Evolutionary conservation across 2,113 vertebrate species (phyloP).

Genomic region (Callorhinus ursinus): DNA sequence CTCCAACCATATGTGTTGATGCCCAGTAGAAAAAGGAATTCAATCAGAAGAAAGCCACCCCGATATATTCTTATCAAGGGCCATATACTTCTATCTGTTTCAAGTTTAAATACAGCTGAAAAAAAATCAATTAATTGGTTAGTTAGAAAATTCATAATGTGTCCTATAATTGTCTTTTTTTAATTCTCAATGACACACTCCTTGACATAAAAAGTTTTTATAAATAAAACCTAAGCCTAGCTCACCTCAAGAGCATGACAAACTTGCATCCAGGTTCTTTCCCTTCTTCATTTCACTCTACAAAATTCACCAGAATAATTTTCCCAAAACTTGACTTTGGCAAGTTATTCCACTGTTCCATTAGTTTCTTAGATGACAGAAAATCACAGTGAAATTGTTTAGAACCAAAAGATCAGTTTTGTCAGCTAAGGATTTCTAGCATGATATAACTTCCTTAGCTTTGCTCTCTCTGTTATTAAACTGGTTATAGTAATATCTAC

Average conservation of each 20-base stretch:
- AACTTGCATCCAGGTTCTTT: neutral
- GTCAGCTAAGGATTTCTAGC: neutral
- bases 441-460: slow-evolving; percentile 2
- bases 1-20: slow-evolving; percentile 98
- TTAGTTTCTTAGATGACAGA: neutral
- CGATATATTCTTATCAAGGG: slow-evolving; percentile 97
- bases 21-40: slow-evolving; percentile 98
- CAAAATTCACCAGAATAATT: slow-evolving; percentile 17
- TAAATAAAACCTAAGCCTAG: slow-evolving; percentile 14
- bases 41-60: slow-evolving; percentile 97
- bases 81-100: slow-evolving; percentile 89
- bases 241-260: slow-evolving; percentile 40
- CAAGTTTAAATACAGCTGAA: slow-evolving; percentile 91
- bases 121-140: slow-evolving; percentile 60
- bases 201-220: neutral
- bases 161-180: slow-evolving; percentile 37
- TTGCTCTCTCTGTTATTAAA: neutral
- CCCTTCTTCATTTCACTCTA: neutral
- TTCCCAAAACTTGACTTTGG: slow-evolving; percentile 16
- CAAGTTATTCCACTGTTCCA: neutral
- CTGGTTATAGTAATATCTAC: neutral
- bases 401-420: neutral
- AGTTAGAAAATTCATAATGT: slow-evolving; percentile 62
- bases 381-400: neutral
- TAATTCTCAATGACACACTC: slow-evolving; percentile 10